phyloP scores from a whole-genome alignment of 2,113 vertebrate genomes.

The Arothron firmamentum region DNA sequence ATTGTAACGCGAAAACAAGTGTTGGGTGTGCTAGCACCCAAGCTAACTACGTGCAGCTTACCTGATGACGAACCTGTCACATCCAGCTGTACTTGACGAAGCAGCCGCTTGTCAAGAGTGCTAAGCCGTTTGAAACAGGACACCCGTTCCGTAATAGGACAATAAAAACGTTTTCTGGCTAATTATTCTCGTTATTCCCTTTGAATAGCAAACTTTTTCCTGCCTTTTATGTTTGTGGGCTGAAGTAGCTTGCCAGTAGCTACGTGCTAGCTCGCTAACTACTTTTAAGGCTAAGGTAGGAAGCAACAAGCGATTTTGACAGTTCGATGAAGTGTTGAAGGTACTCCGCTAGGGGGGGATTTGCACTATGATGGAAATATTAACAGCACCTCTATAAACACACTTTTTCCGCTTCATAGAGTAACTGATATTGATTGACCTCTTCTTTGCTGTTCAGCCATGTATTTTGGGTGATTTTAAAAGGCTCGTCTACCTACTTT shows the following conservation, averaged over 20 bases:
- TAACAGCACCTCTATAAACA: not conserved
- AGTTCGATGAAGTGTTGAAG: slow-evolving; percentile 64
- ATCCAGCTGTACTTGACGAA: slow-evolving; percentile 61
- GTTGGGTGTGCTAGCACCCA: slow-evolving; percentile 29
- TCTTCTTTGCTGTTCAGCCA: rapidly evolving
- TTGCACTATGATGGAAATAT: not conserved
- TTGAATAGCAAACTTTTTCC: slow-evolving; percentile 34
- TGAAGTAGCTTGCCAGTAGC: slow-evolving; percentile 7
- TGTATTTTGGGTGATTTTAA: rapidly evolving
- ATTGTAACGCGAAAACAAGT: not conserved
- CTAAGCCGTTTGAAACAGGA: slow-evolving; percentile 10
- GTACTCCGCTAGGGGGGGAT: not conserved
- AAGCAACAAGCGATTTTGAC: slow-evolving; percentile 80
- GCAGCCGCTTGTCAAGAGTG: slow-evolving; percentile 9
- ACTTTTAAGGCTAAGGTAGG: slow-evolving; percentile 68
- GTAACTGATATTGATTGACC: rapidly evolving
- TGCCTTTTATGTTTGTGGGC: slow-evolving; percentile 6
- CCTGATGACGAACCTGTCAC: slow-evolving; percentile 71
- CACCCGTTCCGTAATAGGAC: slow-evolving; percentile 4
- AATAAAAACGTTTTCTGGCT: not conserved
- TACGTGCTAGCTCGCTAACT: slow-evolving; percentile 62
- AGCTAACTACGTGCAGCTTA: slow-evolving; percentile 65
- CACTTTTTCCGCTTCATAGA: rapidly evolving
- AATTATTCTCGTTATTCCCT: not conserved
- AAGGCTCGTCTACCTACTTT: not conserved